A percentile compares a stretch with the other conserved stretches of the same genome.
Conservation (phyloP, 2,113 vertebrate species). For the Coptodon bakossiorum region DNA sequence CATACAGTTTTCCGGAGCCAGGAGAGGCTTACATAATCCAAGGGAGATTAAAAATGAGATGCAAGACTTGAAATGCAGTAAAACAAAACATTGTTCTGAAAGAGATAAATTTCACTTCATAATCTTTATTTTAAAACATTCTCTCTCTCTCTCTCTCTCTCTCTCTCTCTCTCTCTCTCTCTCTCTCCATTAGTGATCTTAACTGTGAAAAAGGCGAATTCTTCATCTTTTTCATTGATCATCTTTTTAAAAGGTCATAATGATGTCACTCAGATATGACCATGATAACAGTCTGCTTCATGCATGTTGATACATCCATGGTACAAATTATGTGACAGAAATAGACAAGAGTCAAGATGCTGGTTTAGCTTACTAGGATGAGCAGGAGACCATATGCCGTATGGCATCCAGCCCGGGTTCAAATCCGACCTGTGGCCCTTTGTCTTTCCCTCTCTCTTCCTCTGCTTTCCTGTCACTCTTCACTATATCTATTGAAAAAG, state of each 20-base stretch:
- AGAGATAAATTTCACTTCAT: background rate
- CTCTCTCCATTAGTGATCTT: too few species aligned
- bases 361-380: background rate
- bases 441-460: background rate
- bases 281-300: rapidly evolving
- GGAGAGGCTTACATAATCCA: background rate
- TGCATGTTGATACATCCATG: background rate
- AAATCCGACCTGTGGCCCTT: rapidly evolving
- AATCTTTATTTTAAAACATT: too few species aligned
- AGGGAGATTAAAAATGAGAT: background rate
- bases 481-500: background rate
- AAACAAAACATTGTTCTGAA: background rate
- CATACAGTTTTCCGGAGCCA: background rate
- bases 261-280: too few species aligned
- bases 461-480: background rate
- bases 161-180: too few species aligned
- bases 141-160: too few species aligned
- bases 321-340: background rate
- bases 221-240: too few species aligned
- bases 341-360: background rate
- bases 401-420: background rate
- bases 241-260: too few species aligned
- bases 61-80: background rate
- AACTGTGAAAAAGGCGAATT: too few species aligned
- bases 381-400: background rate